A percentile compares a stretch with the other conserved stretches of the same genome.
Evolutionary conservation across 2,797 vertebrate genomes (phyloP).

Genomic region (Typhlichthys eigenmanni): DNA sequence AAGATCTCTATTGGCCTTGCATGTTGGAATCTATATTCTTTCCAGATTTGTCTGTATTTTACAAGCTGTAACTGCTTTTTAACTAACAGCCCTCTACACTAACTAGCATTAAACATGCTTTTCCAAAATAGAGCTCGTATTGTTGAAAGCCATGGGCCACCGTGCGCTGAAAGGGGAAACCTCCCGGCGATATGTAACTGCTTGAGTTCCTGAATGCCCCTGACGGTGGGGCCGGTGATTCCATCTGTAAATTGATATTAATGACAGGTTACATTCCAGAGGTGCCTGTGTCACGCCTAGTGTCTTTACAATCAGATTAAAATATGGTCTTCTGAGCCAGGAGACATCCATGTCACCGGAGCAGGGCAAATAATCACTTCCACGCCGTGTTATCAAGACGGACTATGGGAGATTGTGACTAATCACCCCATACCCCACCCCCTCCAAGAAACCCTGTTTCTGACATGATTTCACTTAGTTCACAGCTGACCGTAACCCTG

Average conservation of each 20-base stretch:
- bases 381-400: constrained; percentile 67
- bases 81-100: constrained; percentile 22
- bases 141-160: constrained; percentile 16
- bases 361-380: constrained; percentile 76
- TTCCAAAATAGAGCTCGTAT: constrained; percentile 29
- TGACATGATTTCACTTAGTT: constrained; percentile 50
- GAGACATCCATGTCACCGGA: constrained; percentile 77
- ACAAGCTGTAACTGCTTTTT: constrained; percentile 29
- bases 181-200: constrained; percentile 8
- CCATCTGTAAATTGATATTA: constrained; percentile 72
- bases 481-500: constrained; percentile 49
- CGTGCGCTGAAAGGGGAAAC: not conserved
- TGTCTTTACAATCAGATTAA: constrained; percentile 79
- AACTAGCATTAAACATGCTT: constrained; percentile 17
- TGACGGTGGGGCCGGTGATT: constrained; percentile 52
- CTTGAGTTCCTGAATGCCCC: constrained; percentile 42
- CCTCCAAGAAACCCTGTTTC: constrained; percentile 40
- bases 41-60: constrained; percentile 15
- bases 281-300: constrained; percentile 70
- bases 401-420: constrained; percentile 63
- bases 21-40: constrained; percentile 30
- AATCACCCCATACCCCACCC: constrained; percentile 32
- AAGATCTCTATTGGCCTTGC: constrained; percentile 36
- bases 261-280: constrained; percentile 77
- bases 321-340: constrained; percentile 71